phyloP scores from a whole-genome alignment of 2,113 vertebrate species.

The Microtus pennsylvanicus region DNA sequence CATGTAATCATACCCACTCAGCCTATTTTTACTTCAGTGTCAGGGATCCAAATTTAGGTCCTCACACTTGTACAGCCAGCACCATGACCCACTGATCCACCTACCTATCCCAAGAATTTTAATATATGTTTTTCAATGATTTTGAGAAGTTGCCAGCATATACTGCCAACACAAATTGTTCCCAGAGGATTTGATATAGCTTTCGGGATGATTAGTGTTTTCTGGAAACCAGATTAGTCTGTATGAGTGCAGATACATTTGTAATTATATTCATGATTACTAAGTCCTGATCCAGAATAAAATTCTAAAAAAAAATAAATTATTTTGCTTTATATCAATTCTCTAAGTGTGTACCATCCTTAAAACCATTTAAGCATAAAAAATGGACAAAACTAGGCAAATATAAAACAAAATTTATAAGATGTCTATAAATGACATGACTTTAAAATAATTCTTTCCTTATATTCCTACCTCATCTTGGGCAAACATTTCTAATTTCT shows the following conservation, averaged over 20 bases:
- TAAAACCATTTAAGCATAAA: neutral
- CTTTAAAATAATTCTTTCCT: conserved; percentile 63
- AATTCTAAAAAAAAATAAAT: neutral
- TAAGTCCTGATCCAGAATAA: conserved; percentile 27
- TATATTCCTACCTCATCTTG: conserved; percentile 56
- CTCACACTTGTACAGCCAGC: neutral
- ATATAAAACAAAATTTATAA: conserved; percentile 19
- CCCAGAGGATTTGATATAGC: neutral
- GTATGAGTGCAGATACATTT: neutral
- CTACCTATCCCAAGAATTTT: neutral
- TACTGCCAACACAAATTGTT: neutral
- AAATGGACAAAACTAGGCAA: neutral
- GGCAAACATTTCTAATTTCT: conserved; percentile 81
- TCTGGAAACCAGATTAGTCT: neutral
- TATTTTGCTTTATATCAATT: neutral
- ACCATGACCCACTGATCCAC: neutral
- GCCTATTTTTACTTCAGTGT: neutral
- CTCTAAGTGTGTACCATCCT: neutral
- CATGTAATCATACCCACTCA: neutral
- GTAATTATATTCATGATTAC: neutral
- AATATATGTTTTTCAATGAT: neutral
- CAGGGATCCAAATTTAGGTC: neutral
- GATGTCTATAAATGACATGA: conserved; percentile 20
- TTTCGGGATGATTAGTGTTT: neutral
- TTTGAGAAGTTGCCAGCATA: neutral